Percentiles rank a stretch among this genome's conserved stretches.
Conservation (phyloP, 2,113 vertebrate genomes). For the Epinephelus lanceolatus region DNA sequence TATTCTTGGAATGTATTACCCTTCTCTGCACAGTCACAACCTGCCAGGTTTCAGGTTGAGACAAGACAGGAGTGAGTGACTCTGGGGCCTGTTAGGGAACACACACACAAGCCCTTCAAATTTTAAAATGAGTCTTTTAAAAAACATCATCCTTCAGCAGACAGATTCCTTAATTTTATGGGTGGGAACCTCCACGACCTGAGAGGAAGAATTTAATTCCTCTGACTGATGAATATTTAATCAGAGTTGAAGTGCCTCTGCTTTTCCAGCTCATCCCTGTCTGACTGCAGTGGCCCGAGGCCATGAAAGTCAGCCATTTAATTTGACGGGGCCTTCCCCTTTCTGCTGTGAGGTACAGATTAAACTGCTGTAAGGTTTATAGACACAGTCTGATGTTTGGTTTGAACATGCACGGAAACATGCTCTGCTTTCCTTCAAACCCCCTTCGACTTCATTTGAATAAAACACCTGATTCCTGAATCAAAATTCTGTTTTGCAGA, state of each 20-base stretch:
- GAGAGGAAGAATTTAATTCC: constrained; percentile 28
- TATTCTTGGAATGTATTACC: constrained; percentile 85
- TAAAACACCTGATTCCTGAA: background rate
- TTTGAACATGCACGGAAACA: constrained; percentile 49
- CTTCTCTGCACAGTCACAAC: constrained; percentile 77
- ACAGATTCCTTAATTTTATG: background rate
- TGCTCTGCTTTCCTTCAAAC: background rate
- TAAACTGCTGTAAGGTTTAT: constrained; percentile 46
- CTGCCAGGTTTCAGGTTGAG: constrained; percentile 86
- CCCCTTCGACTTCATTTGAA: background rate
- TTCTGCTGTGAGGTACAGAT: constrained; percentile 56
- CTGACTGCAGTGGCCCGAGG: constrained; percentile 65
- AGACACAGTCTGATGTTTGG: constrained; percentile 27
- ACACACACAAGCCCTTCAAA: constrained; percentile 2
- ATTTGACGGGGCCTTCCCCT: constrained; percentile 61
- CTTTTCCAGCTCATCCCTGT: constrained; percentile 64
- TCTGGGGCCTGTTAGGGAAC: constrained; percentile 25
- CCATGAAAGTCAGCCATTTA: constrained; percentile 67
- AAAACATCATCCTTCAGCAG: background rate
- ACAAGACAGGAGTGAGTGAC: constrained; percentile 77
- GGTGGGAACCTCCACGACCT: background rate
- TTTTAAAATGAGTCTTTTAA: background rate
- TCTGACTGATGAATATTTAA: constrained; percentile 62
- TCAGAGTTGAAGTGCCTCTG: constrained; percentile 45
- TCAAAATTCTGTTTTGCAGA: background rate